Base-by-base conservation (phyloP, 2,888 invertebrate species). In the Zygogramma bicolorata region DNA sequence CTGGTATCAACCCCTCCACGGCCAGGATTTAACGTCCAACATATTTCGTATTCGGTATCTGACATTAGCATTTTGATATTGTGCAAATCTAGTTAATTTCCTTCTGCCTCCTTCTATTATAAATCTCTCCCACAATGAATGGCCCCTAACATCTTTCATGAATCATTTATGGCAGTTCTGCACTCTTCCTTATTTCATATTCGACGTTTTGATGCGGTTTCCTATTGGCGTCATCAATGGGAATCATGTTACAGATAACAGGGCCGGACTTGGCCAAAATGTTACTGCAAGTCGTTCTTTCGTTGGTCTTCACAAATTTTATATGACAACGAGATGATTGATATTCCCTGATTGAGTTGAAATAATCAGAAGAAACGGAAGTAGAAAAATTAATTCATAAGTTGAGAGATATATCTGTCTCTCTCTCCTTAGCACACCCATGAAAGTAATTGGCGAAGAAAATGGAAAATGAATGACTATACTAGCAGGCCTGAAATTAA, bases 21-120 rank as follows among this genome's bases (percentile, higher is more conserved):
- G 29, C 27, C 29, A 25, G 31, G 60, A 34, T 73, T 67, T 60
- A 67, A 70, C 59, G 57, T 61, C 63, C 46, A 66, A 62, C 69
- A 66, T 74, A 74, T 71, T 73, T 71, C 74, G 71, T 57, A 66
- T 74, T 71, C 68, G 68, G 66, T 68, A 68, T 74, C 65, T 74
- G 66, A 65, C 65, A 75, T 75, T 75, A 73, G 75, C 75, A 73
- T 75, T 75, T 73, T 75, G 70, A 75, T 73, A 70, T 73, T 63
- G 71, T 75, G 70, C 70, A 75, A 75, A 74, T 71, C 71, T 69
- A 69, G 67, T 71, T 74, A 74, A 74, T 74, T 70, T 70, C 65
- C 65, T 63, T 73, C 69, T 42, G 49, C 65, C 63, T 67, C 61
- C 63, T 67, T 42, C 29, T 49, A 68, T 70, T 70, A 70, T 73